These are phyloP conservation scores for Hesperia comma DNA, from an alignment of 2,888 invertebrate genomes.

Conservation along the genomic window DNA sequence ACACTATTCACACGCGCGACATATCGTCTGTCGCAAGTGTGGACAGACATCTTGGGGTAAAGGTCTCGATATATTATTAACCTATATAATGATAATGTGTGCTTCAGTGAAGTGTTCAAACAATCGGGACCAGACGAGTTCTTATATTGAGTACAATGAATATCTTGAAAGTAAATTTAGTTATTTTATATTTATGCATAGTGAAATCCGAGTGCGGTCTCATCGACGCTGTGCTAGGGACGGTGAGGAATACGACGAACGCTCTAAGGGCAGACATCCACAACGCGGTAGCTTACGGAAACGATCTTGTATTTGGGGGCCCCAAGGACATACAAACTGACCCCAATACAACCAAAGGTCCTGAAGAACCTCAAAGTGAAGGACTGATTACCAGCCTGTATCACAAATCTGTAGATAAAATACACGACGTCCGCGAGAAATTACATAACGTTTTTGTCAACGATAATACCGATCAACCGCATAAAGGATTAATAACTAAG, in stretches of 20 bases:
- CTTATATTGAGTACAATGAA: neutral
- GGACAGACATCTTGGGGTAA: neutral
- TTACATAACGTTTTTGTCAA: neutral
- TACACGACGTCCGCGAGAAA: neutral
- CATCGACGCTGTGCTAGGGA: constrained; percentile 38
- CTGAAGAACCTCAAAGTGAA: neutral
- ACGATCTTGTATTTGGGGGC: constrained; percentile 41
- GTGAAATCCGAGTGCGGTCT: constrained; percentile 37
- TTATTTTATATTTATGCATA: constrained; percentile 15
- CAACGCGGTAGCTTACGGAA: constrained; percentile 40
- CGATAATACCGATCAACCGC: neutral
- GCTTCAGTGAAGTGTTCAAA: neutral
- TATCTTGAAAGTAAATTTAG: constrained; percentile 1
- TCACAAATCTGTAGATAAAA: neutral
- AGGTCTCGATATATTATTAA: neutral
- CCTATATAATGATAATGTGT: neutral
- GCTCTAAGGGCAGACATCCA: constrained; percentile 40
- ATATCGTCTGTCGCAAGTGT: too few relatives aligned
- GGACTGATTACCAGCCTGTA: constrained; percentile 13
- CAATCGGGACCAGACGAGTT: neutral
- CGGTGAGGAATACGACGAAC: constrained; percentile 40
- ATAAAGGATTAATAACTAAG: constrained; percentile 5
- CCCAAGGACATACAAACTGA: neutral
- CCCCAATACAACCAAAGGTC: neutral
- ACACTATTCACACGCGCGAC: too few relatives aligned